Conservation (phyloP, 2,113 vertebrate species). For the Mesitornis unicolor region DNA sequence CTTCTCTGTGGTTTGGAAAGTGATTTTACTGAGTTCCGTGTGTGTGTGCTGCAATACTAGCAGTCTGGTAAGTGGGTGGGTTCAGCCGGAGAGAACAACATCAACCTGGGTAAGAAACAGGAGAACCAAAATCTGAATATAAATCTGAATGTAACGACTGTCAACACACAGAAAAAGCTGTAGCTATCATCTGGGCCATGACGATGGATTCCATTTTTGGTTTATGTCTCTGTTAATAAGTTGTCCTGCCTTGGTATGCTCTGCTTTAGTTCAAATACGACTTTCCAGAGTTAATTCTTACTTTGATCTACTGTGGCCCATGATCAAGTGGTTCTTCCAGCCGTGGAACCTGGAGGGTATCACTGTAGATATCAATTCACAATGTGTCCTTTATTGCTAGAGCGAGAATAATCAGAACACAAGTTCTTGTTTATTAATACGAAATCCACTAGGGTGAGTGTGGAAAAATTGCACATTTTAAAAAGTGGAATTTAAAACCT, state of each 20-base stretch:
- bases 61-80: neutral
- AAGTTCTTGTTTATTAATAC: neutral
- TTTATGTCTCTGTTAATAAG: neutral
- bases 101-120: conserved; percentile 12
- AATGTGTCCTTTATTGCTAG: neutral
- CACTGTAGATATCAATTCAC: rapidly evolving
- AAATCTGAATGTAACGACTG: neutral
- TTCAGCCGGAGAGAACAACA: conserved; percentile 19
- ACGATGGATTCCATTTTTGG: neutral
- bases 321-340: neutral
- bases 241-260: neutral
- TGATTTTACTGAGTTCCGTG: conserved; percentile 21
- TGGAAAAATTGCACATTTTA: neutral
- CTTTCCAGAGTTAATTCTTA: neutral
- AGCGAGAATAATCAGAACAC: neutral
- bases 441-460: neutral
- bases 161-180: neutral
- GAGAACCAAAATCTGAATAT: neutral
- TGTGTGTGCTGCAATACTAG: conserved; percentile 12
- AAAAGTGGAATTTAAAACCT: neutral
- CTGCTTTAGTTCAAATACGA: neutral
- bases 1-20: conserved; percentile 51
- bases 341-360: neutral
- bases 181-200: neutral
- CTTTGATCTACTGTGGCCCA: neutral